Conservation (phyloP, 2,113 vertebrate species). For the Callochromis pleurospilus region DNA sequence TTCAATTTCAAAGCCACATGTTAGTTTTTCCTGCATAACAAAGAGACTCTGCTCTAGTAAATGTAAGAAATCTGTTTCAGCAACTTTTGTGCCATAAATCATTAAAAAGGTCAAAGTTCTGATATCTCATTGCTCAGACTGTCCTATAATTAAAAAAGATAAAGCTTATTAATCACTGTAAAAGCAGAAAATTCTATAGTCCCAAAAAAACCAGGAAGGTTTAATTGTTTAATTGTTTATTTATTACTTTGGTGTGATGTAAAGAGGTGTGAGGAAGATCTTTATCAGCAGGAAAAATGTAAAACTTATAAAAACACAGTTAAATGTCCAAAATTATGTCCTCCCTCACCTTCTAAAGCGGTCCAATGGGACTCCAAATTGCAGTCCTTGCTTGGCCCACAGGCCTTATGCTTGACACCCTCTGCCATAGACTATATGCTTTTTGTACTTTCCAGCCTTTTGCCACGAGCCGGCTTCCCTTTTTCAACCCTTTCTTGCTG, state of each 20-base stretch:
- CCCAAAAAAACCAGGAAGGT: rapidly evolving
- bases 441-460: background rate
- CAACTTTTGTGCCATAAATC: background rate
- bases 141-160: background rate
- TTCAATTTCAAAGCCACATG: background rate
- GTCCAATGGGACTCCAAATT: background rate
- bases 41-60: background rate
- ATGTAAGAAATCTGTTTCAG: background rate
- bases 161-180: background rate
- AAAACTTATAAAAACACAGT: background rate
- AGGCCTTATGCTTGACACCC: background rate
- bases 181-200: background rate
- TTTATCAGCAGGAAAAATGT: background rate
- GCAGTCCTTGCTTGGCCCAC: background rate
- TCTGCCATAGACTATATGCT: background rate
- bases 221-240: background rate
- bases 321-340: background rate
- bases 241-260: background rate
- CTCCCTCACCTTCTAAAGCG: background rate
- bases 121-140: background rate
- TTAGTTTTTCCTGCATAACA: background rate
- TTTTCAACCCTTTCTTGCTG: background rate
- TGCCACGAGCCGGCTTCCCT: rapidly evolving
- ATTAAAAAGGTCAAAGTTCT: background rate
- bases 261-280: background rate